Base-by-base conservation (phyloP, 2,797 vertebrate genomes). In the Gymnodraco acuticeps region DNA sequence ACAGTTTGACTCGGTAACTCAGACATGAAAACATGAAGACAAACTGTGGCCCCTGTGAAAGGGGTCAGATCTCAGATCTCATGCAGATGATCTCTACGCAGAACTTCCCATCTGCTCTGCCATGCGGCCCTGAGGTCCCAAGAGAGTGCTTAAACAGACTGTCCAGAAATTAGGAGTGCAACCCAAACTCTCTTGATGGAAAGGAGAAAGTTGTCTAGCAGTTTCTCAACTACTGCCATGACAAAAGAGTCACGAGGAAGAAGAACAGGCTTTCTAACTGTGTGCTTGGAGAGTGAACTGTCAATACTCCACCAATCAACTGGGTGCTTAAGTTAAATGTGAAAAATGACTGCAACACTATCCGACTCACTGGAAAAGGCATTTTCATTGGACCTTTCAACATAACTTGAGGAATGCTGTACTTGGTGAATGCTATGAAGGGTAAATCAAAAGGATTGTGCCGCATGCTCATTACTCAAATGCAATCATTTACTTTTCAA, bases 111-210 rank as follows among this genome's bases (percentile, higher is more conserved):
- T 92, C 92, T 91, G 89, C 81, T 86, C 53, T 0, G 42, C 70
- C 72, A 54, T 75, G 66, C 87, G 87, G 83, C 74, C 38, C 54
- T 8, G 12, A 16, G 1, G 19, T 81, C 92, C 85, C 90, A 68
- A 54, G 87, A 81, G 88, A 77, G 85, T 50, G 79, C 84, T 92
- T 92, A 93, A 92, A 88, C 91, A 91, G 91, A 92, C 87, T 85
- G 87, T 89, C 80, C 84, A 71, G 86, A 91, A 85, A 87, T 90
- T 83, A 90, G 78, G 63, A 82, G 72, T 15, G 80, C 82, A 85
- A 75, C 73, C 63, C 64, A 77, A 86, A 84, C 75, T 78, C 64
- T 65, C 73, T 33, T 3, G 11, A 33, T 45, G 50, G 60, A 73
- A 77, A 53, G 14, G 20, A 64, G 33, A 77, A 78, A 59, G 64